Evolutionary conservation across 2,113 vertebrate genomes (phyloP), one percentile per base, ranked within the genome.

Genomic region (Gymnarchus niloticus): DNA sequence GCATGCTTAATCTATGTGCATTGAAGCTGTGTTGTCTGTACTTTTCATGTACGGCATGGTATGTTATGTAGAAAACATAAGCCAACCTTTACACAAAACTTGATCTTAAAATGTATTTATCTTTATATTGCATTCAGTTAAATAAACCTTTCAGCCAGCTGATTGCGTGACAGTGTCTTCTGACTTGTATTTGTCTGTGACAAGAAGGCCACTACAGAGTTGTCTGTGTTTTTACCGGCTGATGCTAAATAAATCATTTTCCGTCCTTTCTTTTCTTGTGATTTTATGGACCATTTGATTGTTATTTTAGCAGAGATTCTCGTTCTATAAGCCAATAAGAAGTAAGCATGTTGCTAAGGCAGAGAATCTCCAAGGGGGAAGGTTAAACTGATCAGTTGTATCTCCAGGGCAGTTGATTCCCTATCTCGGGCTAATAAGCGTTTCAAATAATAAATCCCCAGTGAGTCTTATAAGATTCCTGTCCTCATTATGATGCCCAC

Each of bases 1-100:
- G 93, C 94, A 94, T 94, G 92, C 90, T 87, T 89, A 89, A 85
- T 89, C 92, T 90, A 41, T 85, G 91, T 91, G 92, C 91, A 54
- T 54, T 86, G 90, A 84, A 87, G 87, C 90, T 90, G 87, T 92
- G 89, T 89, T 88, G 92, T 94, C 87, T 90, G 90, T 93, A 84
- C 84, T 91, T 91, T 92, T 78, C 88, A 87, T 89, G 88, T 90
- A 92, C 91, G 87, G 91, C 88, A 90, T 91, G 87, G 91, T 88
- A 90, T 91, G 90, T 87, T 93, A 86, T 81, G 80, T 57, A 85
- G 37, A 85, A 90, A 90, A 91, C 90, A 89, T 88, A 89, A 92
- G 86, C 89, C 89, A 91, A 87, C 90, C 89, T 92, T 91, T 91
- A 87, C 89, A 92, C 92, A 91, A 91, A 90, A 85, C 87, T 83